phyloP scores from a whole-genome alignment of 1,140 invertebrate species.

The Oryctes rhinoceros region DNA sequence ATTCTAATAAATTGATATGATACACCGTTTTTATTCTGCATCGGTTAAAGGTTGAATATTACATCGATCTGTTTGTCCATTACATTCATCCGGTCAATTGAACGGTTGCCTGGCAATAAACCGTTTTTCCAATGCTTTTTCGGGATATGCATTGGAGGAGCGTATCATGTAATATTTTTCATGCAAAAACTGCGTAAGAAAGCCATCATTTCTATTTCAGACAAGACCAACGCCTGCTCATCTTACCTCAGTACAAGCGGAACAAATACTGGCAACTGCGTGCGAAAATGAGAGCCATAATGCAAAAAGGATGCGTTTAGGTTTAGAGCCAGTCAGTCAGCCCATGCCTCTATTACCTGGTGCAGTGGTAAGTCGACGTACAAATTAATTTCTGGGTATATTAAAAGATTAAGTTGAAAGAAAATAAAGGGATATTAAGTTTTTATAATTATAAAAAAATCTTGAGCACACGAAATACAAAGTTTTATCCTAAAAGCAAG shows the following conservation, averaged over 20 bases:
- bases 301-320: conserved; percentile 94
- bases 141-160: background rate
- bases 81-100: background rate
- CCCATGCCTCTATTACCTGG: conserved; percentile 76
- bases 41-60: background rate
- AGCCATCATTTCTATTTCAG: conserved; percentile 63
- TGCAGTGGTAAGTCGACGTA: conserved; percentile 50
- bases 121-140: background rate
- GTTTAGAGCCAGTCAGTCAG: conserved; percentile 92
- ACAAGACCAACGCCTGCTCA: conserved; percentile 93
- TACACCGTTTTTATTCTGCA: background rate
- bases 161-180: background rate
- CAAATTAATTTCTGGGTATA: conserved; percentile 7
- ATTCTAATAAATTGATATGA: too few relatives aligned
- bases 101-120: background rate
- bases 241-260: conserved; percentile 94
- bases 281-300: conserved; percentile 98
- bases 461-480: too few relatives aligned
- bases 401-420: too few relatives aligned
- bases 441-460: too few relatives aligned
- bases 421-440: too few relatives aligned
- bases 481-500: too few relatives aligned
- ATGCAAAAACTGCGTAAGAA: background rate
- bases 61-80: background rate
- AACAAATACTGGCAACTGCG: conserved; percentile 92